Evolutionary conservation across 2,888 invertebrate genomes (phyloP), one percentile per base, ranked within the genome.

Genomic region (Bibio marci): DNA sequence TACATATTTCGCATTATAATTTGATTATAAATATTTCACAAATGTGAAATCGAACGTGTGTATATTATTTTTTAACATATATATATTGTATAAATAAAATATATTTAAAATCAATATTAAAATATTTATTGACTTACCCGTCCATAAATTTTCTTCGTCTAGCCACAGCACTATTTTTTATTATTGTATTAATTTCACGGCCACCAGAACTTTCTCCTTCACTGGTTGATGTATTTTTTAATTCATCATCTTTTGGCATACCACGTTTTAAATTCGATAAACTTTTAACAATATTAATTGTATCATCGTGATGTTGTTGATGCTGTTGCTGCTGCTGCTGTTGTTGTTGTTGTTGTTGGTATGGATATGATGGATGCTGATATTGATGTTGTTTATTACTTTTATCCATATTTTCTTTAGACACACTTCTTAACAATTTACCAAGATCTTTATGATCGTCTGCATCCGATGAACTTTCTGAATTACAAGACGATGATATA

Each of bases 191-290:
- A 40, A 65, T 59, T 48, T 66, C 65, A 6, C 64, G 56, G 12
- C 65, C 65, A 14, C 65, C 65, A 3, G 65, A 65, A 43, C 65
- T 65, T 47, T 65, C 65, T 28, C 64, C 64, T 42, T 64, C 64
- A 12, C 63, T 63, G 2, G 62, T 58, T 2, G 60, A 59, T 13
- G 57, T 53, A 33, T 48, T 39, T 17, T 38, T 39, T 22, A 22
- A 22, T 15, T 37, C 40, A 25, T 37, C 25, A 17, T 37, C 27
- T 10, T 43, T 35, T 14, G 18, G 10, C 28, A 32, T n/a, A 25
- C 30, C n/a, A 37, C 46, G 48, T 40, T 58, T 57, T 39, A 61
- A 43, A 42, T 53, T 55, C 30, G 57, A 49, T 12, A 61, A 50
- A 50, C 57, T 60, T 18, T 59, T 53, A 39, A 61, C 57, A 37